These are phyloP conservation scores for Hestina assimilis DNA, from an alignment of 1,140 invertebrate genomes.

Conservation along the genomic window DNA sequence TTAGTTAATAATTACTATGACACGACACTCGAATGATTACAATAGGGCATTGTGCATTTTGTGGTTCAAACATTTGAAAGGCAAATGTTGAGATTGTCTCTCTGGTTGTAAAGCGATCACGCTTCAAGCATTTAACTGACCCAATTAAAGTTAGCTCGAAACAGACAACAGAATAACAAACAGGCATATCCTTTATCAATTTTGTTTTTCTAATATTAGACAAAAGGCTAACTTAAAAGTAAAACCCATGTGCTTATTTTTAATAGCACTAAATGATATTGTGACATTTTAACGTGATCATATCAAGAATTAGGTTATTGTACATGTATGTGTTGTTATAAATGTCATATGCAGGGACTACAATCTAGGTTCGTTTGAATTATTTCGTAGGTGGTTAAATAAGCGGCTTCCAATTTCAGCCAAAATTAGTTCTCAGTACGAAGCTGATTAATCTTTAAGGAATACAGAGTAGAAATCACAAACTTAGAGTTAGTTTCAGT, in stretches of 20 bases:
- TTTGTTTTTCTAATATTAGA: too few relatives aligned
- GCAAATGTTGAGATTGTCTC: constrained; percentile 20
- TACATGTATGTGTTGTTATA: too few relatives aligned
- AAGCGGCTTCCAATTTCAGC: constrained; percentile 9
- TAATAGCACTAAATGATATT: too few relatives aligned
- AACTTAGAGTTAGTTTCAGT: not conserved
- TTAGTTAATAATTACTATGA: constrained; percentile 16
- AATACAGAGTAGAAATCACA: not conserved
- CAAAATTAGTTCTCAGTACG: constrained; percentile 9
- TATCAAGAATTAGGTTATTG: too few relatives aligned
- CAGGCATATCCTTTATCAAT: too few relatives aligned
- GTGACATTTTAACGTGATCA: too few relatives aligned
- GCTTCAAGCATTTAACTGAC: constrained; percentile 27
- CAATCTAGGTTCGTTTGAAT: not conserved
- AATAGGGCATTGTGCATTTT: constrained; percentile 24
- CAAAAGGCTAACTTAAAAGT: too few relatives aligned
- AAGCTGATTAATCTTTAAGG: constrained; percentile 12
- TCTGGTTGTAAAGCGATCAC: constrained; percentile 28
- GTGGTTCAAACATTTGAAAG: constrained; percentile 23
- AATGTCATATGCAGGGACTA: constrained; percentile 12
- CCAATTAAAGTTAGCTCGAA: constrained; percentile 18
- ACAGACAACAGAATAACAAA: not conserved
- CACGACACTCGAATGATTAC: constrained; percentile 12
- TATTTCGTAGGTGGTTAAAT: constrained; percentile 13
- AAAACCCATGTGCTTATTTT: too few relatives aligned